Base-by-base conservation (phyloP, 2,797 vertebrate genomes). In the Myotis pilosus region DNA sequence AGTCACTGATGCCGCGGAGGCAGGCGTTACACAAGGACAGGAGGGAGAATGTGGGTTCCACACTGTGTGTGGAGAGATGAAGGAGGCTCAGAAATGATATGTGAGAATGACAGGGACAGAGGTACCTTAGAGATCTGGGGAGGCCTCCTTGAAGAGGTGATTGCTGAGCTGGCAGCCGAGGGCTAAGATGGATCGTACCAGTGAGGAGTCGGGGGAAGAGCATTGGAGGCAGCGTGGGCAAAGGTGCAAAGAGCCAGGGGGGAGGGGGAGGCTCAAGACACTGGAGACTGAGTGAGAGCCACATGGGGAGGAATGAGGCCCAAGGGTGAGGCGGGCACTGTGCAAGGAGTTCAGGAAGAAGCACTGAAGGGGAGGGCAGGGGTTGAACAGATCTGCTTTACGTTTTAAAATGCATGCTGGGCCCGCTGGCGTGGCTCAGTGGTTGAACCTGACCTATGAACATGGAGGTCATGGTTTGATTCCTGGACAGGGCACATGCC, bases 141-240 rank as follows among this genome's bases (percentile, higher is more conserved):
- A 74, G 41, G 36, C 55, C 16, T 92, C 51, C 81, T 62, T 1
- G 16, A 76, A 75, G 82, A 83, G 33, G 85, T 57, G 44, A 79
- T 55, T 7, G 4, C 7, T 41, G 53, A 64, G 53, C 80, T 41
- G 28, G 82, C 10, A 76, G 55, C 49, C 20, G 57, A 55, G 71
- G 49, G 16, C 7, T 44, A 38, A 60, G 86, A 80, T 79, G 28
- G 20, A 49, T 30, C 5, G 22, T 78, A 20, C 49, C 1, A 0
- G 13, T 55, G 68, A 71, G 76, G 49, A 13, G 19, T 2, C 0
- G 0, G 25, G 23, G 20, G 20, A 69, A 41, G 38, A 75, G 36
- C 79, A 64, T 1, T 19, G 16, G 30, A 57, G 30, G 79, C 20
- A 41, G 6, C 0, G 0, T 13, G 16, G 19, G 36, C 66, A 87